phyloP scores from a whole-genome alignment of 53 echinoderm and acorn worm species.

The Antedon mediterranea region DNA sequence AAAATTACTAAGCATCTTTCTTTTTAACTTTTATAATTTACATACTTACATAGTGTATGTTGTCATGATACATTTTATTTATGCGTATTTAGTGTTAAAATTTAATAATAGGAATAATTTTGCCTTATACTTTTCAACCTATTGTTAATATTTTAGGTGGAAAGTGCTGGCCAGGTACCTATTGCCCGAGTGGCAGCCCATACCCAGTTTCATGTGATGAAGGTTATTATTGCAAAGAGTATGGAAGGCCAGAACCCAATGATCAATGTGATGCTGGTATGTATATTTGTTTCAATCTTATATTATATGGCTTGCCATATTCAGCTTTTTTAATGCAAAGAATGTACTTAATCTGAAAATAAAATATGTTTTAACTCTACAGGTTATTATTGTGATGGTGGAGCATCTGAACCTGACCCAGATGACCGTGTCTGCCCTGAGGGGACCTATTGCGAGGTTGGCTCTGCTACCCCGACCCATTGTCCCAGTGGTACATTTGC shows the following conservation, averaged over 20 bases:
- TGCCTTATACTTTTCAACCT: no score
- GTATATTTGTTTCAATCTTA: neutral
- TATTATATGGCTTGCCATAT: no score
- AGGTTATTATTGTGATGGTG: conserved; percentile 90
- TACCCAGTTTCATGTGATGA: conserved; percentile 77
- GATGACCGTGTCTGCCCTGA: conserved; percentile 66
- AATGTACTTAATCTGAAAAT: no score
- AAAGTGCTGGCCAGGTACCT: conserved; percentile 92
- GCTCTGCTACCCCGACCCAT: conserved; percentile 48
- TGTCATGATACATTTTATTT: no score
- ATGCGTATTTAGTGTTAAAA: neutral
- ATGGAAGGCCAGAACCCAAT: conserved; percentile 47
- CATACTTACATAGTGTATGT: no score
- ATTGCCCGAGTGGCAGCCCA: conserved; percentile 64
- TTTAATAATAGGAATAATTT: no score
- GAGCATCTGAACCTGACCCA: conserved; percentile 75
- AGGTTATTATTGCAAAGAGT: conserved; percentile 68
- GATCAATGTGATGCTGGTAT: conserved; percentile 77
- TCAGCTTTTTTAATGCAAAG: no score
- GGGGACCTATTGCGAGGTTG: conserved; percentile 59
- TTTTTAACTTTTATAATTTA: neutral
- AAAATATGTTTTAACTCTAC: neutral
- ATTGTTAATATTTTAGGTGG: conserved; percentile 36
- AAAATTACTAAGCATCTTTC: neutral
- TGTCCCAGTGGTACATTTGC: conserved; percentile 89